Percentiles rank a stretch among this genome's conserved stretches.
phyloP scores from a whole-genome alignment of 2,797 vertebrate species.

The Aphelocoma californica region DNA sequence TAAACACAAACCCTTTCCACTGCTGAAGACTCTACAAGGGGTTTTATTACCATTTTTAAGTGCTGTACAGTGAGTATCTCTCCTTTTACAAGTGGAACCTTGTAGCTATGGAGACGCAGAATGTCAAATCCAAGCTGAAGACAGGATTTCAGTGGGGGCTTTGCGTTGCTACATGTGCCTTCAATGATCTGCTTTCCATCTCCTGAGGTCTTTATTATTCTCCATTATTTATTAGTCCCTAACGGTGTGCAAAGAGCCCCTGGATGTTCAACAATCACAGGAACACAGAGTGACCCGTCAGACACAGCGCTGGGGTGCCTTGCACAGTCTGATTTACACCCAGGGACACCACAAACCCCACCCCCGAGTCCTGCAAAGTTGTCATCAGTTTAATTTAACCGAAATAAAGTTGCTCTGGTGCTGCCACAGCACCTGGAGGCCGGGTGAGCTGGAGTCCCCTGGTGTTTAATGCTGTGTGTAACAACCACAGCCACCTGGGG shows the following conservation, averaged over 20 bases:
- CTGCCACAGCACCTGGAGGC: neutral
- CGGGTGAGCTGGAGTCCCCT: neutral
- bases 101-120: constrained; percentile 71
- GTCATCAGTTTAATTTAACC: neutral
- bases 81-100: constrained; percentile 55
- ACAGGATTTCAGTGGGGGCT: constrained; percentile 29
- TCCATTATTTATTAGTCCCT: neutral
- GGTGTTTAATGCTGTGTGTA: neutral
- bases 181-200: neutral
- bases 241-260: neutral
- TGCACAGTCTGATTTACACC: neutral
- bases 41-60: neutral
- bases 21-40: neutral
- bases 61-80: neutral
- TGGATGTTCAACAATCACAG: fast-evolving
- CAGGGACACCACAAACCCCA: neutral
- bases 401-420: neutral
- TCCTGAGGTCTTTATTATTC: neutral
- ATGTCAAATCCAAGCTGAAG: constrained; percentile 49
- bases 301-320: fast-evolving
- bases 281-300: neutral
- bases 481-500: neutral
- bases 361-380: neutral
- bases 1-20: neutral
- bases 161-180: neutral